Conservation (phyloP, 2,888 invertebrate genomes). For the Lampropteryx suffumata region DNA sequence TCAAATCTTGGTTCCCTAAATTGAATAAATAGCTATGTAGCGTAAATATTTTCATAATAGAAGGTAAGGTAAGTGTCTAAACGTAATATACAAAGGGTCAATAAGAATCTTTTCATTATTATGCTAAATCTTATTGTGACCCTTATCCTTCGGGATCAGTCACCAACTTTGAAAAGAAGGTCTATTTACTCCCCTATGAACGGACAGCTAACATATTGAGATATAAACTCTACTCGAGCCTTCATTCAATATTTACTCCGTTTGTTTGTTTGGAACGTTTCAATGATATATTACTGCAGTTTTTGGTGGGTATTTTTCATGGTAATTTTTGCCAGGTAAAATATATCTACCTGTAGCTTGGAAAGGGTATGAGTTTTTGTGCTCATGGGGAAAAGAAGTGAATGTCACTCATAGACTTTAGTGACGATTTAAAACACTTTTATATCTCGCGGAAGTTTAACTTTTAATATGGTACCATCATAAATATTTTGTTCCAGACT, state of each 20-base stretch:
- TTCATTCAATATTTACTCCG: slow-evolving; percentile 67
- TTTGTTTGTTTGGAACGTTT: slow-evolving; percentile 41
- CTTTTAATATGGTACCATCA: too few species aligned
- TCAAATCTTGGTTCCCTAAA: too few species aligned
- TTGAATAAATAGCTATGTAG: slow-evolving; percentile 13
- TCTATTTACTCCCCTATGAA: slow-evolving; percentile 48
- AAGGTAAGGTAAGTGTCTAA: slow-evolving; percentile 27
- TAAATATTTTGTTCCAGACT: too few species aligned
- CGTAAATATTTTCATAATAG: slow-evolving; percentile 25
- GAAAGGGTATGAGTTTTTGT: too few species aligned
- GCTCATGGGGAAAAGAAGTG: too few species aligned
- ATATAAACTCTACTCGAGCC: slow-evolving; percentile 52
- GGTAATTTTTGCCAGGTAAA: slow-evolving; percentile 33
- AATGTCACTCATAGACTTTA: too few species aligned
- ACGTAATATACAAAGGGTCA: slow-evolving; percentile 43
- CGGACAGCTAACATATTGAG: slow-evolving; percentile 69
- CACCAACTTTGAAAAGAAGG: slow-evolving; percentile 50
- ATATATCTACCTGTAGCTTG: slow-evolving; percentile 22
- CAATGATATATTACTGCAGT: slow-evolving; percentile 40
- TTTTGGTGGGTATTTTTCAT: slow-evolving; percentile 37
- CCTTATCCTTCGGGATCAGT: slow-evolving; percentile 55
- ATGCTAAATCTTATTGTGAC: slow-evolving; percentile 68
- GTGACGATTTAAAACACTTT: too few species aligned
- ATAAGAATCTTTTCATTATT: slow-evolving; percentile 57
- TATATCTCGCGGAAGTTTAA: too few species aligned